These are phyloP conservation scores for Pitangus sulphuratus DNA, from an alignment of 2,797 vertebrate species.

Conservation along the genomic window DNA sequence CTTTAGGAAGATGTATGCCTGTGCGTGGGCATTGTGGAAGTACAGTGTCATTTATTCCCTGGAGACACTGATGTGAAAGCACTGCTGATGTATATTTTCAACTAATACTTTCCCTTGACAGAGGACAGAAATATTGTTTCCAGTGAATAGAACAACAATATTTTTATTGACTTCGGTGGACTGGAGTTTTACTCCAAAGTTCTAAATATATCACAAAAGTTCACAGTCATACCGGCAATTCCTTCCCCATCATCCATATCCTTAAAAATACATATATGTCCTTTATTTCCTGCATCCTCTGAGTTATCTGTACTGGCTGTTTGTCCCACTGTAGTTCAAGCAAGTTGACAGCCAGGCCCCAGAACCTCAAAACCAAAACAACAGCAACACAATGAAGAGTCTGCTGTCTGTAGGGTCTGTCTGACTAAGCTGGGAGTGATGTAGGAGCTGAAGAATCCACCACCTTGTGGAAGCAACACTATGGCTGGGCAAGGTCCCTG, in stretches of 20 bases:
- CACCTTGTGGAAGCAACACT: neutral
- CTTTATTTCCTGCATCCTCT: conserved; percentile 13
- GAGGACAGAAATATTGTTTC: neutral
- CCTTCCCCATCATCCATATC: conserved; percentile 15
- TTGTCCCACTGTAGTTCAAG: neutral
- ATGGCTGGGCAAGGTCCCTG: neutral
- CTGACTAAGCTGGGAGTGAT: neutral
- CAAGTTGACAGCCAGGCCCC: conserved; percentile 11
- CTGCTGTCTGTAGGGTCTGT: neutral
- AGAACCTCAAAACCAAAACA: neutral
- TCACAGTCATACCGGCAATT: conserved; percentile 18
- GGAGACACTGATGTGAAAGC: conserved; percentile 16
- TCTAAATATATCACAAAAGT: conserved; percentile 46
- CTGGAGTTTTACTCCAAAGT: neutral
- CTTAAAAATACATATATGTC: conserved; percentile 29
- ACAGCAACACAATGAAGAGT: neutral
- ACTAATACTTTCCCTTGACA: neutral
- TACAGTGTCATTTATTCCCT: conserved; percentile 32
- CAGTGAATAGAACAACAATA: neutral
- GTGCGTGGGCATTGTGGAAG: neutral
- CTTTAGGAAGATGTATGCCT: conserved; percentile 42
- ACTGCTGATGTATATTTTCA: neutral
- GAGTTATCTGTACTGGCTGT: neutral
- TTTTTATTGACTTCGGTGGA: neutral
- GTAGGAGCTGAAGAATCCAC: neutral